Percentiles rank a stretch among this genome's conserved stretches.
Conservation (phyloP, 2,797 vertebrate species). For the Myotis vivesi region DNA sequence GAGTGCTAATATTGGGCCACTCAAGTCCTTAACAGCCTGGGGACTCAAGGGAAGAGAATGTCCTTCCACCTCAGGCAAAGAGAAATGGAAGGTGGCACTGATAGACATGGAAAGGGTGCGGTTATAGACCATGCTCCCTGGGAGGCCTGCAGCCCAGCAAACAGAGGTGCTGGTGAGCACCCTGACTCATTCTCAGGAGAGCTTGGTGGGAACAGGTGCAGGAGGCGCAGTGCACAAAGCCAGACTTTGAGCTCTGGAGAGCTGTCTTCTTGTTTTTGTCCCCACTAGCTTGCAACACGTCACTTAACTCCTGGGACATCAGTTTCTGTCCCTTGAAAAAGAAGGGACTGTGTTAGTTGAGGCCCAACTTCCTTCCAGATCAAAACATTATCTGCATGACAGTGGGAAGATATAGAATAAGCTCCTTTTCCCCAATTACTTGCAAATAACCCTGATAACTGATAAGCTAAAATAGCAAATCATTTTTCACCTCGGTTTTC, state of each 20-base stretch:
- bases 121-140: background rate
- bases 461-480: background rate
- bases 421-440: accelerated
- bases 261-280: background rate
- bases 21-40: background rate
- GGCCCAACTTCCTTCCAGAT: background rate
- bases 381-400: background rate
- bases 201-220: background rate
- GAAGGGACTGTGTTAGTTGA: background rate
- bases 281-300: background rate
- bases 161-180: background rate
- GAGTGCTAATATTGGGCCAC: background rate
- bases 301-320: background rate
- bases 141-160: background rate
- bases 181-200: background rate
- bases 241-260: background rate
- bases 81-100: background rate
- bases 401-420: background rate
- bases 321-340: background rate
- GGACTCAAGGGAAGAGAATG: background rate
- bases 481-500: background rate
- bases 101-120: background rate
- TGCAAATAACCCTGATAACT: background rate
- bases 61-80: background rate
- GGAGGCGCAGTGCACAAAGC: background rate